Evolutionary conservation across 2,888 invertebrate species (phyloP).

Genomic region (Eristalis tenax): DNA sequence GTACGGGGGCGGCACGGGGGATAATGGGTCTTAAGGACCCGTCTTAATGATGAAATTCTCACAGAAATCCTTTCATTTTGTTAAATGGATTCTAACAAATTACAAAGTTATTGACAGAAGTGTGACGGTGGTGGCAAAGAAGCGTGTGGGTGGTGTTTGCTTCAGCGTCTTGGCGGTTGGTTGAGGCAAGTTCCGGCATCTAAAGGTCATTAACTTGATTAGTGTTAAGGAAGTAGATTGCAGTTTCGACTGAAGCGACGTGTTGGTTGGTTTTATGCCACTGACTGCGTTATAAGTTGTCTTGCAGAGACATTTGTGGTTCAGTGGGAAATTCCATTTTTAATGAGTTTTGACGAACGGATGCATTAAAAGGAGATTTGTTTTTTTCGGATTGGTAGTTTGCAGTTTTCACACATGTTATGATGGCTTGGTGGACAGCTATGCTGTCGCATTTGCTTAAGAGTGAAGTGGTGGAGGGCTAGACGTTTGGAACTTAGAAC

Average conservation of each 20-base stretch:
- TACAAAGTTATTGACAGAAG: conserved; percentile 15
- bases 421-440: too few relatives aligned
- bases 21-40: conserved; percentile 40
- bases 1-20: too few relatives aligned
- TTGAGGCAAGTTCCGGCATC: not conserved
- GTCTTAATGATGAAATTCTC: conserved; percentile 40
- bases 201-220: not conserved
- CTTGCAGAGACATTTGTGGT: too few relatives aligned
- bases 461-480: too few relatives aligned
- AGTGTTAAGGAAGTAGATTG: not conserved
- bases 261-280: not conserved
- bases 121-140: not conserved
- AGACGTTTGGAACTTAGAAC: too few relatives aligned
- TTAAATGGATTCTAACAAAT: conserved; percentile 45
- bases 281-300: not conserved
- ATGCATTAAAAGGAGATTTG: too few relatives aligned
- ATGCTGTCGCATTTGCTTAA: too few relatives aligned
- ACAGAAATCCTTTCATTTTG: conserved; percentile 31
- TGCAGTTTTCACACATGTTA: too few relatives aligned
- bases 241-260: not conserved
- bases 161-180: not conserved
- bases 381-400: too few relatives aligned
- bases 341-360: too few relatives aligned
- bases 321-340: too few relatives aligned
- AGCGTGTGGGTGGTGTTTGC: not conserved